Percentiles rank a stretch among this genome's conserved stretches.
Evolutionary conservation across 2,113 vertebrate genomes (phyloP).

Genomic region (Acanthisitta chloris): DNA sequence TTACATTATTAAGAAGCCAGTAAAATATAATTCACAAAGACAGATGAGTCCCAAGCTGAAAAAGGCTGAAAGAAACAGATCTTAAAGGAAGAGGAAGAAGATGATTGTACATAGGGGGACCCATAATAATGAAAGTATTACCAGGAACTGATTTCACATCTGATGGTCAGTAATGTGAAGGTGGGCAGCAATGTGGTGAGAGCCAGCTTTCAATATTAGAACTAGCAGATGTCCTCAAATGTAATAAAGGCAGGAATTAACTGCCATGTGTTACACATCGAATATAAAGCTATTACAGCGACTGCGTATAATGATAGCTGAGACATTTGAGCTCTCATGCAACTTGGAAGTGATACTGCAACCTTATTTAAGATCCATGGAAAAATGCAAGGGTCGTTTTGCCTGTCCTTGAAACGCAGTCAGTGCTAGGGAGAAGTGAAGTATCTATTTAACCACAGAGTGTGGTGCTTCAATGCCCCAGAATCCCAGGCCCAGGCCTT

Average conservation of each 20-base stretch:
- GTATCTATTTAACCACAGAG: background rate
- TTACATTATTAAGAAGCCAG: background rate
- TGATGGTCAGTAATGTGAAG: background rate
- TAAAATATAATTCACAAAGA: background rate
- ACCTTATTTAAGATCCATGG: background rate
- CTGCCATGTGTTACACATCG: background rate
- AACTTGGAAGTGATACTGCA: background rate
- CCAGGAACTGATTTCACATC: background rate
- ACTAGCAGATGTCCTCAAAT: background rate
- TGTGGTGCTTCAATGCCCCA: background rate
- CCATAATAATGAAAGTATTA: background rate
- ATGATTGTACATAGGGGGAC: background rate
- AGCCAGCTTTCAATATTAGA: background rate
- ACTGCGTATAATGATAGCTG: background rate
- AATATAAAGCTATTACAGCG: background rate
- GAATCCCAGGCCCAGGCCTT: background rate
- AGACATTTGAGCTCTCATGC: background rate
- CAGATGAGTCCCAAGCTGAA: background rate
- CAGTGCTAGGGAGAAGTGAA: background rate
- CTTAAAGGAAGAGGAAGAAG: background rate
- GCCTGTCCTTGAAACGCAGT: background rate
- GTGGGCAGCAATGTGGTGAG: background rate
- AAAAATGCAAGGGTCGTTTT: background rate
- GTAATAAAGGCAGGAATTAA: background rate
- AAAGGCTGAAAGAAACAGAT: background rate